phyloP scores from a whole-genome alignment of 2,888 invertebrate species.

The Cerceris rybyensis region DNA sequence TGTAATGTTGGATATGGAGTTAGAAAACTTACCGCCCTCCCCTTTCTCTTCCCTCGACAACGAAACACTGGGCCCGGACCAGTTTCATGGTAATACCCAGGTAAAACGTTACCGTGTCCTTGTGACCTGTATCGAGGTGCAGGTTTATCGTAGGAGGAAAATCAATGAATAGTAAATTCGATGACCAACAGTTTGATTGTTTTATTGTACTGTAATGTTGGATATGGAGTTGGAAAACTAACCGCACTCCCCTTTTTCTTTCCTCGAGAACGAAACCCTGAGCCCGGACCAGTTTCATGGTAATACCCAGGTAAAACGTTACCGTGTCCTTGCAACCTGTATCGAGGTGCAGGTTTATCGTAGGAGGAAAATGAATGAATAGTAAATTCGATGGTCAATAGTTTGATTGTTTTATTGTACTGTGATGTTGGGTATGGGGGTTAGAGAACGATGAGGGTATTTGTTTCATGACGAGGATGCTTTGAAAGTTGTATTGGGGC shows the following conservation, averaged over 20 bases:
- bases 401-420: too few species aligned
- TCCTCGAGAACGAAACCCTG: conserved; percentile 16
- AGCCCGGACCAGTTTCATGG: conserved; percentile 47
- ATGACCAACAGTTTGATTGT: too few species aligned
- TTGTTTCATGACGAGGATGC: too few species aligned
- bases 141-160: too few species aligned
- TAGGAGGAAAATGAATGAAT: not conserved
- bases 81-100: conserved; percentile 45
- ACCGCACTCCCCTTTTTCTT: conserved; percentile 17
- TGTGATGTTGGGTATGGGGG: too few species aligned
- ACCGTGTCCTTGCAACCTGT: conserved; percentile 32
- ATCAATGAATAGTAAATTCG: too few species aligned
- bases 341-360: not conserved
- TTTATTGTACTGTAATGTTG: too few species aligned
- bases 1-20: too few species aligned
- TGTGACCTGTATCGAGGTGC: conserved; percentile 24
- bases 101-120: conserved; percentile 25
- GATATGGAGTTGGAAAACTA: too few species aligned
- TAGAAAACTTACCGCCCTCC: not conserved
- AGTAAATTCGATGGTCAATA: too few species aligned
- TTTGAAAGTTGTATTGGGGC: too few species aligned
- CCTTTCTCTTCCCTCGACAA: conserved; percentile 28
- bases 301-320: conserved; percentile 32
- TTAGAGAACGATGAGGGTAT: too few species aligned
- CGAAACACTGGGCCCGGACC: conserved; percentile 28